Base-by-base conservation (phyloP, 2,113 vertebrate species). In the Phylloscopus trochiloides region DNA sequence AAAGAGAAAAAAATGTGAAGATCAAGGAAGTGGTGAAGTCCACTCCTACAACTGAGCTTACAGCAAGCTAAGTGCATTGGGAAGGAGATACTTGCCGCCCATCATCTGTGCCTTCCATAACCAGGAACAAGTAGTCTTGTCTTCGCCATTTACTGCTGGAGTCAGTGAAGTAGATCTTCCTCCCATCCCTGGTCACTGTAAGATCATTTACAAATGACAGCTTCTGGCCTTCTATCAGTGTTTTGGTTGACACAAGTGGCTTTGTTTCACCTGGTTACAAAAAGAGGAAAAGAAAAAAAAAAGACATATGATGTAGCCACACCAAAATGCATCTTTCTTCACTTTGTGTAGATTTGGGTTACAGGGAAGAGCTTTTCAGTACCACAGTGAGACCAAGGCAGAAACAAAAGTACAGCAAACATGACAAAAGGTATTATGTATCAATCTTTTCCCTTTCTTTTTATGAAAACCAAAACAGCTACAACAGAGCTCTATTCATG, bases 71-170 rank as follows among this genome's bases (percentile, higher is more conserved):
- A 70, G 50, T 25, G 42, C 47, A 28, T 9, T 17, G 9, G 17
- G 43, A 43, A 72, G 40, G 17, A 45, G 62, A 90, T 74, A 98
- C 98, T 96, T 98, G 98, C 99, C 99, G 98, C 43, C 99, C 99
- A 78, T 99, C 99, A 36, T 98, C 98, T 1, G 98, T 99, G 94
- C 98, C 99, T 97, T 99, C 99, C 99, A 99, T 99, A 78, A 99
- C 65, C 80, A 99, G 98, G 50, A 98, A 95, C 54, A 99, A 80
- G 90, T 98, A 99, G 95, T 99, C 98, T 71, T 96, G 97, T 92
- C 99, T 98, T 96, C 99, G 99, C 99, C 99, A 99, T 92, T 98
- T 99, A 97, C 99, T 99, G 98, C 99, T 99, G 72, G 99, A 99
- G 93, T 99, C 99, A 0, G 99, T 99, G 96, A 99, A 99, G 92